These are phyloP conservation scores for Trissolcus basalis DNA, from an alignment of 1,140 invertebrate species.

Conservation along the genomic window DNA sequence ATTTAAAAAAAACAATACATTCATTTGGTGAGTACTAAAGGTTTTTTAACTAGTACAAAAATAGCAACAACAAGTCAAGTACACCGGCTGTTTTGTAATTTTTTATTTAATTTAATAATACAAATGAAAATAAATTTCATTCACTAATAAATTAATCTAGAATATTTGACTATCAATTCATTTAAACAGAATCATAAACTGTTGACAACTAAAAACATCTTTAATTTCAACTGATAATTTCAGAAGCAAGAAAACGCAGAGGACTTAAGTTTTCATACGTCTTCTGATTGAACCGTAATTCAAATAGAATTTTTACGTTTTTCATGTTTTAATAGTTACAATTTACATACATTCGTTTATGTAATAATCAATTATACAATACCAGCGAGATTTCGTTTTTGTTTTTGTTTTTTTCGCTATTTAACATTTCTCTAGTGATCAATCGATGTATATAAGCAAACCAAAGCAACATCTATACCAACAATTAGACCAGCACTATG, in stretches of 20 bases:
- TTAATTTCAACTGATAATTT: conserved; percentile 1
- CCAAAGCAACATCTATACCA: conserved; percentile 61
- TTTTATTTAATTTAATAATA: conserved; percentile 39
- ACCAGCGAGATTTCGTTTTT: conserved; percentile 27
- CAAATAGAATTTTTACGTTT: conserved; percentile 33
- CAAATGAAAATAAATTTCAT: conserved; percentile 47
- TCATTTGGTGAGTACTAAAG: too few species aligned
- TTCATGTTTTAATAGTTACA: conserved; percentile 63
- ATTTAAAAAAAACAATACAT: too few species aligned
- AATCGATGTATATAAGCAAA: conserved; percentile 57
- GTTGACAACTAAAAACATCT: conserved; percentile 15
- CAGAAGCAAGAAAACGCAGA: conserved; percentile 12
- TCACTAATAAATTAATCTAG: conserved; percentile 43
- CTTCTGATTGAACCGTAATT: conserved; percentile 17
- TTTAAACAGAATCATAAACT: conserved; percentile 9
- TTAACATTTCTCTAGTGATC: conserved; percentile 50
- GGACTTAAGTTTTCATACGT: not conserved
- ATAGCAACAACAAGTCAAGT: too few species aligned
- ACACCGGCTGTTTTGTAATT: not conserved
- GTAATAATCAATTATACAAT: conserved; percentile 66
- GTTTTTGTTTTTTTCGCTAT: conserved; percentile 42
- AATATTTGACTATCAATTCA: conserved; percentile 27
- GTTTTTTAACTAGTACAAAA: too few species aligned
- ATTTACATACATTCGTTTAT: conserved; percentile 67
- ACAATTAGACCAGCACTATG: conserved; percentile 27